These are phyloP conservation scores for Ceyx margarethae DNA, from an alignment of 2,113 vertebrate genomes.

Conservation along the genomic window DNA sequence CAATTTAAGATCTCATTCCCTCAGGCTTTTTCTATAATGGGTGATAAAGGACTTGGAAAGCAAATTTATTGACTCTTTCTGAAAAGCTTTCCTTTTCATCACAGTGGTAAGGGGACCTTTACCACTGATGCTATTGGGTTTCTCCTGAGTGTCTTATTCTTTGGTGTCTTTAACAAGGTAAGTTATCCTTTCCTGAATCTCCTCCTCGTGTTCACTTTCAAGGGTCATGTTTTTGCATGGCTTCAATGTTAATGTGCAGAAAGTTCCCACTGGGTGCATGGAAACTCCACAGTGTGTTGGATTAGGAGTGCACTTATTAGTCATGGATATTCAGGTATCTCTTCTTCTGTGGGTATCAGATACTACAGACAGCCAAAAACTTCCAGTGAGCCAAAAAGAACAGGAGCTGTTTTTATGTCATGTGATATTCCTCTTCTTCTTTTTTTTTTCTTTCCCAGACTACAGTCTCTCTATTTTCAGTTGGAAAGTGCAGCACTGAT, in stretches of 20 bases:
- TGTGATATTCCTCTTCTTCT: not conserved
- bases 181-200: slow-evolving; percentile 45
- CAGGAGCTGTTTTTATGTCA: not conserved
- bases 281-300: not conserved
- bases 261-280: not conserved
- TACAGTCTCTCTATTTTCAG: not conserved
- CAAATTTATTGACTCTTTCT: slow-evolving; percentile 45
- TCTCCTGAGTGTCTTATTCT: slow-evolving; percentile 23
- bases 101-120: not conserved
- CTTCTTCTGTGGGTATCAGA: not conserved
- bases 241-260: not conserved
- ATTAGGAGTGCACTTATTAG: not conserved
- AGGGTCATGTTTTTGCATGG: slow-evolving; percentile 5
- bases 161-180: slow-evolving; percentile 12
- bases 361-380: not conserved
- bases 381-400: not conserved
- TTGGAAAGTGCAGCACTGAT: not conserved
- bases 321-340: not conserved
- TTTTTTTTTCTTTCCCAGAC: not conserved
- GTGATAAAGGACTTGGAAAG: slow-evolving; percentile 48
- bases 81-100: slow-evolving; percentile 39
- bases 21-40: slow-evolving; percentile 33
- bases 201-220: slow-evolving; percentile 30
- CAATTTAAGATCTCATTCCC: slow-evolving; percentile 43
- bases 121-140: not conserved